Base-by-base conservation (phyloP, 1,140 invertebrate species). In the Saxidomus purpurata region DNA sequence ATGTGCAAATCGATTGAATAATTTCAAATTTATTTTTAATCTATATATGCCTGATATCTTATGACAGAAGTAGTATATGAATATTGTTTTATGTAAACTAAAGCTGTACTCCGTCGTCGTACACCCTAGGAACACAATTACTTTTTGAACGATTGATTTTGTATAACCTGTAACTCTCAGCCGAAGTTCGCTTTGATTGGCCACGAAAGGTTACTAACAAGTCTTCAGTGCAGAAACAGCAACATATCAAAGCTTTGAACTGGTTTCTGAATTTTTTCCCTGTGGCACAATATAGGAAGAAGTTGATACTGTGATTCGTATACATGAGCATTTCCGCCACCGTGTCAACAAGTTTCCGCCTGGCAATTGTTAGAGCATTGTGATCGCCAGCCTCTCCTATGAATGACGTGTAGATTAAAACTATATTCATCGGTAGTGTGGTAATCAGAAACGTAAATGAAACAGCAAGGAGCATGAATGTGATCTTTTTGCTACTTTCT, bases 301-400 rank as follows among this genome's bases (percentile, higher is more conserved):
- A 96, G 89, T 96, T 96, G 34, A 95, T 93, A 40, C 95, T 95
- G 91, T 96, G 96, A 82, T 96, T 96, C 13, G 94, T 89, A 90
- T 96, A 96, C 94, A 96, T 95, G 0, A 95, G 90, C 9, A 95
- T 84, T 83, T 95, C 93, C 0, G 93, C 92, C n/a, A 95, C 85
- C 1, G 95, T 94, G 38, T 90, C 90, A 22, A 91, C 88, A 34
- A 95, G 91, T 15, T 47, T 80, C 28, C 80, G 28, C 47, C 43
- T 79, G 8, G 92, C 85, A 55, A 94, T 92, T 28, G 88, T 91
- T 1, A 90, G 91, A 40, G 87, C 52, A 31, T 90, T 34, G 19
- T 80, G 47, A 13, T 47, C 38, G n/a, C 87, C 43, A 52, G 89
- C 87, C 25, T 87, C 93, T 89, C 92, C 83, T 38, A 77, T 92